Conservation (phyloP, 2,113 vertebrate genomes). For the Oxyura jamaicensis region DNA sequence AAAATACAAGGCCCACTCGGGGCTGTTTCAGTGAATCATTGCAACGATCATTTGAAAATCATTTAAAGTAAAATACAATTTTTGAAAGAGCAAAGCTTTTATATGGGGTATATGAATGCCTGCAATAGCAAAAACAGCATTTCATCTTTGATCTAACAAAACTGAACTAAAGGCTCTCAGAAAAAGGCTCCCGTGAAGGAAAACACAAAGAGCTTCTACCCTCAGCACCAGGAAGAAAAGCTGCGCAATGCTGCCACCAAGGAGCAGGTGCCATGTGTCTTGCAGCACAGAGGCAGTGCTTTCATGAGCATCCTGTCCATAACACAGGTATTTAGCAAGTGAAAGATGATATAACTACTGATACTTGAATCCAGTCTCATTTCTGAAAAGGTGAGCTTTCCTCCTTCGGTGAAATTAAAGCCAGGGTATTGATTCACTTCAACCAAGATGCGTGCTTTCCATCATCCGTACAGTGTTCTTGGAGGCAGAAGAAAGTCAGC, state of each 20-base stretch:
- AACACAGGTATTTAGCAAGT: neutral
- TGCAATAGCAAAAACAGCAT: neutral
- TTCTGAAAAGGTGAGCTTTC: neutral
- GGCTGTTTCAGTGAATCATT: neutral
- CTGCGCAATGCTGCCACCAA: neutral
- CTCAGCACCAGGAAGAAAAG: neutral
- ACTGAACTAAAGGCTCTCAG: neutral
- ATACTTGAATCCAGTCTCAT: neutral
- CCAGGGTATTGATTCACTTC: neutral
- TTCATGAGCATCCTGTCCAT: neutral
- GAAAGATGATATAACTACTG: neutral
- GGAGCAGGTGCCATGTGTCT: neutral
- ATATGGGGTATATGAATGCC: neutral
- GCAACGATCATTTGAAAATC: neutral
- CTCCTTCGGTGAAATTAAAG: slow-evolving; percentile 8
- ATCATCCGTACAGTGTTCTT: neutral
- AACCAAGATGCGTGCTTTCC: neutral
- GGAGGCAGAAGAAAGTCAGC: neutral
- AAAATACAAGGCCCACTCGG: neutral
- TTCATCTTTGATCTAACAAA: neutral
- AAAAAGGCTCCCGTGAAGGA: neutral
- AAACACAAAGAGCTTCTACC: neutral
- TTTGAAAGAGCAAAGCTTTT: neutral
- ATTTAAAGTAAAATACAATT: neutral
- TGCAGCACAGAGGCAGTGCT: neutral